A percentile compares a stretch with the other conserved stretches of the same genome.
Conservation (phyloP, 2,797 vertebrate species). For the Halcyon leucocephala region DNA sequence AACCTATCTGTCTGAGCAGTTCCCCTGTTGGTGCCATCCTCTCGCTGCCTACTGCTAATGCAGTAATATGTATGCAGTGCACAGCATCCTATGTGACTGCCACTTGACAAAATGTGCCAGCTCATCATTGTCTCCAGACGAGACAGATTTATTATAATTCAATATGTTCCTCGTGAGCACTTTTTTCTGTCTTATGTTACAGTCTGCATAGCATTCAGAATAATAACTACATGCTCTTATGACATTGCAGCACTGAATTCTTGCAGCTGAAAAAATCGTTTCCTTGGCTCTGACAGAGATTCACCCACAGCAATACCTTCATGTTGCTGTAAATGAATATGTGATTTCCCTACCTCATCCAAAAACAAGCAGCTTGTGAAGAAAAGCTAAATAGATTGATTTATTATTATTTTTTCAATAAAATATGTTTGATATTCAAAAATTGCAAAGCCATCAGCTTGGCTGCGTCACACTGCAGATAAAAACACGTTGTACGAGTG, state of each 20-base stretch:
- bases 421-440: not conserved
- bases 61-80: slow-evolving; percentile 76
- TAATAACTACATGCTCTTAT: slow-evolving; percentile 67
- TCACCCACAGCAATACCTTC: not conserved
- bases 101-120: slow-evolving; percentile 79
- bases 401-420: not conserved
- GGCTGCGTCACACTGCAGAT: not conserved
- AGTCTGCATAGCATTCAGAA: slow-evolving; percentile 64
- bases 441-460: not conserved
- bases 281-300: slow-evolving; percentile 25
- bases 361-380: not conserved
- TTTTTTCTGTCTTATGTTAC: slow-evolving; percentile 72
- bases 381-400: not conserved
- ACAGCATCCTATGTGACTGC: slow-evolving; percentile 73
- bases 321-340: slow-evolving; percentile 15
- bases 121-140: slow-evolving; percentile 77
- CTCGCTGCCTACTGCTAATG: slow-evolving; percentile 56
- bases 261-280: slow-evolving; percentile 32
- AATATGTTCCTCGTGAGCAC: slow-evolving; percentile 75
- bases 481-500: not conserved
- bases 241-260: slow-evolving; percentile 61
- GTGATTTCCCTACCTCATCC: not conserved
- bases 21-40: slow-evolving; percentile 58
- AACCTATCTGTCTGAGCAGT: slow-evolving; percentile 64
- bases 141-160: slow-evolving; percentile 81